phyloP scores from a whole-genome alignment of 2,113 vertebrate species.

The Gymnobelideus leadbeateri region DNA sequence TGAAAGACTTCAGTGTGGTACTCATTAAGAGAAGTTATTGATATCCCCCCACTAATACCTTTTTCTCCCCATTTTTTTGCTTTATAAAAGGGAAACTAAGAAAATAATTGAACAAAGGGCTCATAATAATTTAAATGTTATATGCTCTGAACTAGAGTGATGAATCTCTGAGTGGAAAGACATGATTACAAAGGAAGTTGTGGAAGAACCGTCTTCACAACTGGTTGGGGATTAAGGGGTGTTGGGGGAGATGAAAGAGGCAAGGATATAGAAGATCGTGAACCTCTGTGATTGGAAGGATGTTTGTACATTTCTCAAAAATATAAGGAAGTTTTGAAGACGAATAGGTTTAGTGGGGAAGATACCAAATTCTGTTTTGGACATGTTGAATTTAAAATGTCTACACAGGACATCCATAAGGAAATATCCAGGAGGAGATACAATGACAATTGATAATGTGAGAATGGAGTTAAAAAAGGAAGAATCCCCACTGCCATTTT shows the following conservation, averaged over 20 bases:
- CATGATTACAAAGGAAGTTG: too few relatives aligned
- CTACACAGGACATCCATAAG: background rate
- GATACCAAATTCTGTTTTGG: background rate
- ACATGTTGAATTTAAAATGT: background rate
- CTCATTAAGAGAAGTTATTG: background rate
- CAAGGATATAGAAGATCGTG: too few relatives aligned
- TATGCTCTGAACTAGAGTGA: background rate
- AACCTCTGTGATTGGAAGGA: too few relatives aligned
- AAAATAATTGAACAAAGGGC: background rate
- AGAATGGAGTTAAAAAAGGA: background rate
- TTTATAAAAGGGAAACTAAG: background rate
- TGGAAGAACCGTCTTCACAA: too few relatives aligned
- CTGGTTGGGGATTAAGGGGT: too few relatives aligned
- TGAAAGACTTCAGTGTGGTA: background rate
- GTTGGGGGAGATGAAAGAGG: too few relatives aligned
- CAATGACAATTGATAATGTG: too few relatives aligned
- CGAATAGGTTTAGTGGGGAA: too few relatives aligned
- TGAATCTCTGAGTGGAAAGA: too few relatives aligned
- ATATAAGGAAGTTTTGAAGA: too few relatives aligned
- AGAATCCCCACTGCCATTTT: background rate
- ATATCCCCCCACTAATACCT: too few relatives aligned
- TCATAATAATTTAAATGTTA: background rate
- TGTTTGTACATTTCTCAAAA: too few relatives aligned
- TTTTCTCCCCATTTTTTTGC: background rate
- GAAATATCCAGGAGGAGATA: background rate